Conservation (phyloP, 1,140 invertebrate species). For the Philotrypesis tridentata region DNA sequence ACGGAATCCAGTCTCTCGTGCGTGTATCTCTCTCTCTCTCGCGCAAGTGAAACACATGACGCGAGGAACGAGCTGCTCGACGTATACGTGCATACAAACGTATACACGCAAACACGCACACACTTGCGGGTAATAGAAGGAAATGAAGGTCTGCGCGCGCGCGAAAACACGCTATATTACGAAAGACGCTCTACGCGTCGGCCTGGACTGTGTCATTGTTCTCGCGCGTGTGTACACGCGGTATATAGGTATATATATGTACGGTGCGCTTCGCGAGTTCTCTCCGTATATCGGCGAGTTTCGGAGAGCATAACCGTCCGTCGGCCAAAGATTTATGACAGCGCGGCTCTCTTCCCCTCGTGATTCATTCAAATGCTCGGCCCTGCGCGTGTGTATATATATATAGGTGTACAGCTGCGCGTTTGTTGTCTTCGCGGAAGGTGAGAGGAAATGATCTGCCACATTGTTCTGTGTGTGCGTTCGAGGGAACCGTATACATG, state of each 20-base stretch:
- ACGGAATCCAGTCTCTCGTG: no score
- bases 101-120: no score
- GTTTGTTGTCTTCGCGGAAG: not conserved
- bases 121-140: no score
- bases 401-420: not conserved
- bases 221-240: no score
- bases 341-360: not conserved
- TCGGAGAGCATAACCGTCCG: not conserved
- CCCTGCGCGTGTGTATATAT: not conserved
- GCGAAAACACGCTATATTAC: not conserved
- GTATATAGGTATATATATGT: no score
- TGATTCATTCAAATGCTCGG: not conserved
- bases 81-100: not conserved
- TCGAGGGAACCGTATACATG: not conserved
- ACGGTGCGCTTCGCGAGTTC: no score
- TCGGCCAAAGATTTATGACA: slow-evolving; percentile 5
- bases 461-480: not conserved
- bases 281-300: not conserved
- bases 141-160: not conserved
- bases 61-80: no score
- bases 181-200: not conserved
- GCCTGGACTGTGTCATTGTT: not conserved
- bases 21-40: no score
- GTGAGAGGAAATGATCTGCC: not conserved
- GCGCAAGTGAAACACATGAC: no score